A percentile compares a stretch with the other conserved stretches of the same genome.
Conservation (phyloP, 2,888 invertebrate genomes). For the Sinotaia quadrata region DNA sequence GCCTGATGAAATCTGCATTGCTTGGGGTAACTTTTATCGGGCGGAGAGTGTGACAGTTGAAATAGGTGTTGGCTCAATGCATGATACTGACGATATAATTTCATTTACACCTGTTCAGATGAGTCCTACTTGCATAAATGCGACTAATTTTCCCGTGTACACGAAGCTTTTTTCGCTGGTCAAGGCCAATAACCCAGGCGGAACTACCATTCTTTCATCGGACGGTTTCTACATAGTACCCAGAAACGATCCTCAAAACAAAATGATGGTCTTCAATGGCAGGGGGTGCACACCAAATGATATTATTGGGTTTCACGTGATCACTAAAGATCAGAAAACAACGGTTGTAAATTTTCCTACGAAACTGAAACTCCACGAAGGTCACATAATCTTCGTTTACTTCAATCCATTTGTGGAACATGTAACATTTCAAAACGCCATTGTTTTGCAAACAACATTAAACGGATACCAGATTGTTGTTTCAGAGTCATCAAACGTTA, state of each 20-base stretch:
- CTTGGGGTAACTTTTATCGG: conserved; percentile 11
- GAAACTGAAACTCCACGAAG: neutral
- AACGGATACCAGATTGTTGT: conserved; percentile 14
- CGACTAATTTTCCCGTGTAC: conserved; percentile 13
- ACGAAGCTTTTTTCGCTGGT: conserved; percentile 17
- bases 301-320: neutral
- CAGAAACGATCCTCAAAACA: neutral
- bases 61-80: neutral
- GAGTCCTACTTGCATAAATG: neutral
- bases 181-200: conserved; percentile 12
- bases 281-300: neutral
- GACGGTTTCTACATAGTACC: conserved; percentile 17
- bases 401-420: neutral
- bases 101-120: neutral
- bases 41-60: neutral
- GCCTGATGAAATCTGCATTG: neutral
- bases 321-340: neutral
- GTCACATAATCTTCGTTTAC: conserved; percentile 1
- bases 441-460: conserved; percentile 10
- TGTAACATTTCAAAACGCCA: conserved; percentile 7
- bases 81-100: conserved; percentile 2
- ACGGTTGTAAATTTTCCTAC: neutral
- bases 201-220: conserved; percentile 10
- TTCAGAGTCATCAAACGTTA: neutral
- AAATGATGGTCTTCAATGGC: conserved; percentile 6